phyloP scores from a whole-genome alignment of 2,113 vertebrate species.

The Xiphias gladius region DNA sequence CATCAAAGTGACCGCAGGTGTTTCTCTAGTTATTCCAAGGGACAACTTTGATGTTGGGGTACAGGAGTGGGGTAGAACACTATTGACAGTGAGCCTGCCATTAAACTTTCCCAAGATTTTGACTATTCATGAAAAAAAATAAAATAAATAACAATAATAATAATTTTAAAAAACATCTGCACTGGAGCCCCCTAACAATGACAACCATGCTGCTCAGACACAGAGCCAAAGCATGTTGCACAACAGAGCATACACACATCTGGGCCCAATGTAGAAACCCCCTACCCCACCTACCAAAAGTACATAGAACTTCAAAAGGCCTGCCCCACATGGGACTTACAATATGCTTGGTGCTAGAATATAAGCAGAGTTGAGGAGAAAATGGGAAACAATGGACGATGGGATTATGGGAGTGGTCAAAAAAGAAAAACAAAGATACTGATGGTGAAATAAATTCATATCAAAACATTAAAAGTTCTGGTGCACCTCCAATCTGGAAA shows the following conservation, averaged over 20 bases:
- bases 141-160: too few relatives aligned
- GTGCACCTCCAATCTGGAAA: conserved; percentile 22
- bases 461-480: conserved; percentile 6
- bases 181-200: conserved; percentile 18
- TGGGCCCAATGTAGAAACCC: conserved; percentile 51
- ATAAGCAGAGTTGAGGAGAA: conserved; percentile 17
- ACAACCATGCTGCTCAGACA: conserved; percentile 30
- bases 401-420: not conserved
- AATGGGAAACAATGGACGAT: not conserved
- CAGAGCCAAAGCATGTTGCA: conserved; percentile 13
- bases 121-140: conserved; percentile 24
- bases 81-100: conserved; percentile 20
- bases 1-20: conserved; percentile 55
- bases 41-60: conserved; percentile 50
- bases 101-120: conserved; percentile 7
- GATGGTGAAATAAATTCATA: conserved; percentile 6
- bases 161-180: conserved; percentile 8
- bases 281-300: conserved; percentile 20
- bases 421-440: not conserved
- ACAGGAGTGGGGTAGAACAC: conserved; percentile 21
- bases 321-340: not conserved
- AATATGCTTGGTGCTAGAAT: conserved; percentile 14
- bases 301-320: conserved; percentile 38
- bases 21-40: conserved; percentile 30
- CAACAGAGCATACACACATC: conserved; percentile 59